These are phyloP conservation scores for Nephrotoma flavescens DNA, from an alignment of 2,888 invertebrate genomes.

Conservation along the genomic window DNA sequence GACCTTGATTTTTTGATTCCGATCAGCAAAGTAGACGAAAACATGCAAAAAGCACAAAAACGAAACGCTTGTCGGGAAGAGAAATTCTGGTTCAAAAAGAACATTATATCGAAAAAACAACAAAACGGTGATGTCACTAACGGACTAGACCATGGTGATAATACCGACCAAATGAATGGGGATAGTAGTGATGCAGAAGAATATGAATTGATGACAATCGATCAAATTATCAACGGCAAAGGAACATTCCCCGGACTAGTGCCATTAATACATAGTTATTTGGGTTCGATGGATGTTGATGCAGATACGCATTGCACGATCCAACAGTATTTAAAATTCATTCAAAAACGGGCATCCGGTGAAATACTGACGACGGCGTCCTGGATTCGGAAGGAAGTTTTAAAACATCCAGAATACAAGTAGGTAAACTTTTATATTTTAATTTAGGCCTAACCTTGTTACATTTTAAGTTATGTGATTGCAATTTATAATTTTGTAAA, in stretches of 20 bases:
- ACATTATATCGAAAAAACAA: constrained; percentile 37
- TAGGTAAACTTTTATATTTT: constrained; percentile 30
- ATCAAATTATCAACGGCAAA: constrained; percentile 96
- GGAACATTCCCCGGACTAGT: constrained; percentile 89
- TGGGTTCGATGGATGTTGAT: constrained; percentile 92
- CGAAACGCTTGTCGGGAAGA: constrained; percentile 69
- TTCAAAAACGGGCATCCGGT: constrained; percentile 74
- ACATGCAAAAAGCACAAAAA: constrained; percentile 90
- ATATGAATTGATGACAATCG: constrained; percentile 71
- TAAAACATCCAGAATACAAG: constrained; percentile 80
- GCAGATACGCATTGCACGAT: constrained; percentile 97
- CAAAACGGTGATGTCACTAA: constrained; percentile 23
- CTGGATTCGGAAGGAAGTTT: constrained; percentile 87
- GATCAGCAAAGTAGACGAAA: constrained; percentile 94
- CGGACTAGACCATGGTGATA: constrained; percentile 17
- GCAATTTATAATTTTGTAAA: no score
- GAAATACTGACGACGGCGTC: constrained; percentile 85
- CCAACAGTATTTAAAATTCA: constrained; percentile 87
- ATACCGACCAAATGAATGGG: constrained; percentile 12
- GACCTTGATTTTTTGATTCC: constrained; percentile 93
- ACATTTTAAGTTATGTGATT: no score
- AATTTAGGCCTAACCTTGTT: neutral
- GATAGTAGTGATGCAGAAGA: constrained; percentile 31
- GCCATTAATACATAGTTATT: constrained; percentile 84
- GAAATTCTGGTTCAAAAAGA: constrained; percentile 88